Evolutionary conservation across 2,888 invertebrate genomes (phyloP).

Genomic region (Pasiphila rectangulata): DNA sequence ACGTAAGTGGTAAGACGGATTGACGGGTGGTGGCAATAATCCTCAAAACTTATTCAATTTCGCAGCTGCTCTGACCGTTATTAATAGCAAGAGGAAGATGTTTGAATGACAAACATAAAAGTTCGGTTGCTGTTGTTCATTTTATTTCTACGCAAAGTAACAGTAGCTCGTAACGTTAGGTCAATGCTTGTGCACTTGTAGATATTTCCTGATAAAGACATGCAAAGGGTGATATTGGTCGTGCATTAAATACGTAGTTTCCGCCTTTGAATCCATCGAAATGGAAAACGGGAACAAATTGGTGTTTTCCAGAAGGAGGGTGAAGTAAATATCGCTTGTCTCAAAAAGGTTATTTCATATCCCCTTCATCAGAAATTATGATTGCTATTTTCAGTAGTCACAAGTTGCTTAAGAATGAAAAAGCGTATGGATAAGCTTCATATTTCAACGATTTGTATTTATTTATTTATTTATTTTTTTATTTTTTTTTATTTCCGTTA

Average conservation of each 20-base stretch:
- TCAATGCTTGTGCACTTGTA: too few species aligned
- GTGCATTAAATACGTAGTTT: too few species aligned
- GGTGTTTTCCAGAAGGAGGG: constrained; percentile 18
- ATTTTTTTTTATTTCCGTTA: too few species aligned
- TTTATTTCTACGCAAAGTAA: too few species aligned
- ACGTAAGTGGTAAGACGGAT: constrained; percentile 1
- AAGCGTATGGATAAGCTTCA: too few species aligned
- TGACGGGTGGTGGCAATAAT: constrained; percentile 4
- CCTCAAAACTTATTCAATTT: constrained; percentile 3
- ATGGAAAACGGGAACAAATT: constrained; percentile 17
- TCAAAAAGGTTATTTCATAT: constrained; percentile 24
- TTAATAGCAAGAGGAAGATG: not conserved
- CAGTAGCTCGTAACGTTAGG: too few species aligned
- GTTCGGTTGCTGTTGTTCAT: not conserved
- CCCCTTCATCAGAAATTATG: constrained; percentile 13
- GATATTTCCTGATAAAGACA: too few species aligned
- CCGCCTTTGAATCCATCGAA: constrained; percentile 9
- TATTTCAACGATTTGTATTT: too few species aligned
- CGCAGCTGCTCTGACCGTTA: not conserved
- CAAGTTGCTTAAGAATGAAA: too few species aligned
- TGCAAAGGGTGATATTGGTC: too few species aligned
- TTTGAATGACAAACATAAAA: not conserved
- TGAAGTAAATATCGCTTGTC: constrained; percentile 20
- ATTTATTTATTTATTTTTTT: too few species aligned
- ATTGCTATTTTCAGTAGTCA: not conserved